Evolutionary conservation across 2,888 invertebrate species (phyloP).

Genomic region (Aphidoletes aphidimyza): DNA sequence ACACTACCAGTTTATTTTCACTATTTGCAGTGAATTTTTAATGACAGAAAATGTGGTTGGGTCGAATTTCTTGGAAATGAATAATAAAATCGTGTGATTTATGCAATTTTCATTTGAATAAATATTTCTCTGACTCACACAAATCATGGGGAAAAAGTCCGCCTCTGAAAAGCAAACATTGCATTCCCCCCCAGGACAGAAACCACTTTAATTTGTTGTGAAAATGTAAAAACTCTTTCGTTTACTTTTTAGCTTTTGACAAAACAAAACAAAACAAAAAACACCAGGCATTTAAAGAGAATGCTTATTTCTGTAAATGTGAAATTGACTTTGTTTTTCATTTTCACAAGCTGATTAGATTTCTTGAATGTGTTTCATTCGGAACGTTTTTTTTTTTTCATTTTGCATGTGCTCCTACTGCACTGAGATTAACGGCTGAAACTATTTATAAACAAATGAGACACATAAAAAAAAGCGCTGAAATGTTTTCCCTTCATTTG

Average conservation of each 20-base stretch:
- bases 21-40: no score
- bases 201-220: background rate
- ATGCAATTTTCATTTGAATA: conserved; percentile 33
- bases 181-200: no score
- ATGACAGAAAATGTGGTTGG: no score
- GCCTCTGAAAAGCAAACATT: background rate
- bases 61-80: no score
- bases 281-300: background rate
- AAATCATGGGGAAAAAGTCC: background rate
- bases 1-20: no score
- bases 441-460: conserved; percentile 50
- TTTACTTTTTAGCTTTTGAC: background rate
- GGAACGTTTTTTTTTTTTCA: background rate
- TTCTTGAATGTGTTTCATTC: background rate
- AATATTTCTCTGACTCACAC: background rate
- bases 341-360: background rate
- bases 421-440: background rate
- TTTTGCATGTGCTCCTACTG: background rate
- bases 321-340: no score
- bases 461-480: background rate
- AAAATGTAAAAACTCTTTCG: background rate
- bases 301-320: no score
- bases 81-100: conserved; percentile 12
- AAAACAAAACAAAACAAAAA: background rate
- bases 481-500: conserved; percentile 44